These are phyloP conservation scores for Myiozetetes cayanensis DNA, from an alignment of 2,113 vertebrate genomes.

Conservation along the genomic window DNA sequence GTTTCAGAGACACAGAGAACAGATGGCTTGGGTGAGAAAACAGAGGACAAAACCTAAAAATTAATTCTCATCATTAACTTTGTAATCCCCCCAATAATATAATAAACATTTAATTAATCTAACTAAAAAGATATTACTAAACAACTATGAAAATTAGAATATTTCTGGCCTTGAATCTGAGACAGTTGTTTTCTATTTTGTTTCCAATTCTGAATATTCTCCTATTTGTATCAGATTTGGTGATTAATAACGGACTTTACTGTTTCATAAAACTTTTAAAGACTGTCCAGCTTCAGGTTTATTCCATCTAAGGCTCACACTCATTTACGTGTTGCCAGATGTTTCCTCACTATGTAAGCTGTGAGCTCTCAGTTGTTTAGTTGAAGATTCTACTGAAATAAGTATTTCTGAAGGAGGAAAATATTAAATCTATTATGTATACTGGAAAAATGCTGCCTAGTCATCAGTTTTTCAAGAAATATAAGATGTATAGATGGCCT, in stretches of 20 bases:
- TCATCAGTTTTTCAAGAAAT: neutral
- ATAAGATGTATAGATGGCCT: neutral
- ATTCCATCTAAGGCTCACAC: neutral
- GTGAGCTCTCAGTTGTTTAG: neutral
- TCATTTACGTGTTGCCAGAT: neutral
- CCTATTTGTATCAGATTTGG: neutral
- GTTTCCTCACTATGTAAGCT: neutral
- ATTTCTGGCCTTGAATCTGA: neutral
- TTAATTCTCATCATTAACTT: neutral
- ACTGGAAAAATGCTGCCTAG: neutral
- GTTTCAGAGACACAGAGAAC: neutral
- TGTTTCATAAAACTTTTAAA: neutral
- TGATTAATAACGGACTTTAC: neutral
- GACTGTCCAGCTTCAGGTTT: neutral
- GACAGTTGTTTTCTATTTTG: neutral
- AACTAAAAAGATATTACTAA: neutral
- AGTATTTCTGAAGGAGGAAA: neutral
- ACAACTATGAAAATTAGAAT: neutral
- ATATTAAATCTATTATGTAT: neutral
- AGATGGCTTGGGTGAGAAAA: neutral
- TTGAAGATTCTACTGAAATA: neutral
- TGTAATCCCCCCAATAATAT: neutral
- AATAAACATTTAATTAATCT: neutral
- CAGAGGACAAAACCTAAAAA: neutral
- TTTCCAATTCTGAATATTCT: neutral